Evolutionary conservation across 2,113 vertebrate genomes (phyloP).

Genomic region (Heptranchias perlo): DNA sequence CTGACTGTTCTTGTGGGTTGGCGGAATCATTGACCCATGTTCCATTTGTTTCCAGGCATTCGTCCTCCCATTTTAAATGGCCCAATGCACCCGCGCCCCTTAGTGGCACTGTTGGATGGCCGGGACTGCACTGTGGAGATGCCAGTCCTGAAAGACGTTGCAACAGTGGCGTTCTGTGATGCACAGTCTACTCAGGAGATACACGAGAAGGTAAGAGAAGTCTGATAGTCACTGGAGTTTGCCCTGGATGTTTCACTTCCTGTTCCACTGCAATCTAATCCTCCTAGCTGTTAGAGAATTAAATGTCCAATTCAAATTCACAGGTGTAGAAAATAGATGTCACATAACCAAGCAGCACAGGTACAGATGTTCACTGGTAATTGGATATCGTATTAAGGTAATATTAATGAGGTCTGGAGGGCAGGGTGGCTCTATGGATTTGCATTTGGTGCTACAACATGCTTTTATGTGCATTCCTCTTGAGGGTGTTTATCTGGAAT

Average conservation of each 20-base stretch:
- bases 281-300: not conserved
- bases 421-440: not conserved
- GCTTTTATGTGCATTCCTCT: not conserved
- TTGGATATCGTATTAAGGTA: not conserved
- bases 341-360: not conserved
- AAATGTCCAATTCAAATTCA: not conserved
- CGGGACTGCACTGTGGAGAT: constrained; percentile 86
- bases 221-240: not conserved
- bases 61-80: constrained; percentile 81
- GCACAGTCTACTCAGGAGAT: constrained; percentile 89
- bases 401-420: not conserved
- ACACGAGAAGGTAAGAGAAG: constrained; percentile 72
- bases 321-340: not conserved
- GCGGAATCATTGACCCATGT: not conserved
- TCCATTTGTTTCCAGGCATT: constrained; percentile 61
- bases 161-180: constrained; percentile 84
- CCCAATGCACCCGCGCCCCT: constrained; percentile 79
- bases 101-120: constrained; percentile 80
- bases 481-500: not conserved
- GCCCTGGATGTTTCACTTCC: not conserved
- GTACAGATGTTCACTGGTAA: constrained; percentile 12
- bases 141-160: constrained; percentile 85
- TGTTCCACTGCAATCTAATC: not conserved
- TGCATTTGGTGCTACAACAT: not conserved
- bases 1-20: not conserved